Evolutionary conservation across 2,888 invertebrate species (phyloP).

Genomic region (Apeira syringaria): DNA sequence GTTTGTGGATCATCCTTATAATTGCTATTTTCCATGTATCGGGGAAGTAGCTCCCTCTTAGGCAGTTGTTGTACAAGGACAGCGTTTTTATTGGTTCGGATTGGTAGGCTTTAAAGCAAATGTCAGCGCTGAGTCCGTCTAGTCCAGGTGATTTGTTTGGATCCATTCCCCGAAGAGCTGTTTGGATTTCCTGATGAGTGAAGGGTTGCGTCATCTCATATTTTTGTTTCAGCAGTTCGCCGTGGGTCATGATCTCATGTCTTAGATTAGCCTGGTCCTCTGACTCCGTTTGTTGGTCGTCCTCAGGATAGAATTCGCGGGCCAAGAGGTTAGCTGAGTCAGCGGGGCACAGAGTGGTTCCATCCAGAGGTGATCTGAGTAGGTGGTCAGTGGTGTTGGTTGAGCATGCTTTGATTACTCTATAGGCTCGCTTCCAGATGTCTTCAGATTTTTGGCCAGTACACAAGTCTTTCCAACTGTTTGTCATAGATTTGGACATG

Average conservation of each 20-base stretch:
- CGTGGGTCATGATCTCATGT: not conserved
- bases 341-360: too few species aligned
- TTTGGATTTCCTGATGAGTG: not conserved
- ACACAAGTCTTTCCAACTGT: not conserved
- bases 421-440: not conserved
- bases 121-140: slow-evolving; percentile 3
- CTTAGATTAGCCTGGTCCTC: not conserved
- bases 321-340: too few species aligned
- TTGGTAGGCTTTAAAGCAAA: slow-evolving; percentile 1
- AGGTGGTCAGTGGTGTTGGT: too few species aligned
- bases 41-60: not conserved
- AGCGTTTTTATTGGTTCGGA: too few species aligned
- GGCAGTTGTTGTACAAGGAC: not conserved
- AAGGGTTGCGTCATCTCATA: not conserved
- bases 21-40: not conserved
- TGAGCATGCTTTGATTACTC: not conserved
- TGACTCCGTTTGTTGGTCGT: too few species aligned
- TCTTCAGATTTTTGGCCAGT: not conserved
- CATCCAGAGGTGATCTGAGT: too few species aligned
- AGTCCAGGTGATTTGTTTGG: not conserved
- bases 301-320: too few species aligned
- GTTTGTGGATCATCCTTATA: not conserved
- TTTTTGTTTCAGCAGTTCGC: not conserved
- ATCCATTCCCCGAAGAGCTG: not conserved
- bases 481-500: not conserved